These are phyloP conservation scores for Mycetomoellerius zeteki DNA, from an alignment of 1,140 invertebrate species.

Conservation along the genomic window DNA sequence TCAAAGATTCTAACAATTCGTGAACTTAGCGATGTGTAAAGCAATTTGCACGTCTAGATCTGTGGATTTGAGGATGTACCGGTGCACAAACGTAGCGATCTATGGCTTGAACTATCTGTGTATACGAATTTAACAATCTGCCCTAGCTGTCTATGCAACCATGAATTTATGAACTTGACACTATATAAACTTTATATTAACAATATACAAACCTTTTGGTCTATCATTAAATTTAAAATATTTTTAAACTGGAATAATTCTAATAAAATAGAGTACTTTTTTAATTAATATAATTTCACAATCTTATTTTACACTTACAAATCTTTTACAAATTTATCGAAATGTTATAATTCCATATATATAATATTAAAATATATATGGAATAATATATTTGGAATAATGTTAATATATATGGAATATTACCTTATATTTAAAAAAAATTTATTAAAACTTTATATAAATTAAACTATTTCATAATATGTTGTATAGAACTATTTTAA, in stretches of 20 bases:
- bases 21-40: constrained; percentile 10
- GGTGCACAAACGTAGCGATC: constrained; percentile 25
- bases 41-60: constrained; percentile 11
- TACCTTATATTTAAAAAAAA: background rate
- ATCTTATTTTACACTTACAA: background rate
- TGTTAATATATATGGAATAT: background rate
- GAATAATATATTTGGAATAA: too few relatives aligned
- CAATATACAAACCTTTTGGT: background rate
- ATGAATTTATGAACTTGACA: constrained; percentile 24
- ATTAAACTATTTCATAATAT: background rate
- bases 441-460: background rate
- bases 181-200: background rate
- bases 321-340: background rate
- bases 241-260: background rate
- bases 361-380: too few relatives aligned
- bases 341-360: too few relatives aligned
- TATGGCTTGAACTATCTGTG: background rate
- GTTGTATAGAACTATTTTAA: too few relatives aligned
- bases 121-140: constrained; percentile 46
- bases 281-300: background rate
- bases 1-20: background rate
- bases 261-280: background rate
- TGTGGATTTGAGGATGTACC: constrained; percentile 14
- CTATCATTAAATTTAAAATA: background rate
- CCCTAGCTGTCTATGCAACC: constrained; percentile 17